These are phyloP conservation scores for Pollicipes pollicipes DNA, from an alignment of 1,140 invertebrate genomes.

Conservation along the genomic window DNA sequence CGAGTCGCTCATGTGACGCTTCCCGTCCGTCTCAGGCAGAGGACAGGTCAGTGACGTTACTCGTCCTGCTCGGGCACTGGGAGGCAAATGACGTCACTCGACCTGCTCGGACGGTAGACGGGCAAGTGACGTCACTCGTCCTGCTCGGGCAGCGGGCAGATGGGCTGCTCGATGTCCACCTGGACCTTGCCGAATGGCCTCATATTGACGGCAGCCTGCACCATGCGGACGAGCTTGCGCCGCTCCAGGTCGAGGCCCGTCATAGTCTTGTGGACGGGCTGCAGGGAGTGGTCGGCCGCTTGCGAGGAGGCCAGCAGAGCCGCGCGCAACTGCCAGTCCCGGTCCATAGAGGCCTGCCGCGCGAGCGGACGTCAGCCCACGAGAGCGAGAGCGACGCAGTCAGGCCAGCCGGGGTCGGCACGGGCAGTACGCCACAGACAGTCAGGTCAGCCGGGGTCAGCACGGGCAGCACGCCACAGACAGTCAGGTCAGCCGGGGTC, in stretches of 20 bases:
- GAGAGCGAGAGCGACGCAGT: too few relatives aligned
- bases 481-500: neutral
- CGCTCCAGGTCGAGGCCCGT: neutral
- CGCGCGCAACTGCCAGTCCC: neutral
- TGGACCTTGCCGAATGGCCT: neutral
- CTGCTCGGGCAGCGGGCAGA: neutral
- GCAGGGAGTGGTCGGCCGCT: neutral
- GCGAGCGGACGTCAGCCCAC: too few relatives aligned
- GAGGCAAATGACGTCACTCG: too few relatives aligned
- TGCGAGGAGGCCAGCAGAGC: neutral
- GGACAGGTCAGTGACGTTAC: too few relatives aligned
- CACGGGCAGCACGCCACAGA: neutral
- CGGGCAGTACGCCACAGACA: neutral
- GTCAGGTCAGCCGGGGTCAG: neutral
- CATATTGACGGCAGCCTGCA: neutral
- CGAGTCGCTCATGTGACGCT: too few relatives aligned
- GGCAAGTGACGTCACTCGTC: neutral
- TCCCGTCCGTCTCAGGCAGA: too few relatives aligned
- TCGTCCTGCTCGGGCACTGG: too few relatives aligned
- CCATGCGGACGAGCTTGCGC: neutral
- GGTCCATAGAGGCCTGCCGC: neutral
- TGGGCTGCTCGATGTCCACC: neutral
- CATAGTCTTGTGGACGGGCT: neutral
- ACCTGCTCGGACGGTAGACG: too few relatives aligned
- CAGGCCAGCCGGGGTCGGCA: too few relatives aligned